These are phyloP conservation scores for Drosophila prolongata DNA, from an alignment of 2,888 invertebrate genomes.

Conservation along the genomic window DNA sequence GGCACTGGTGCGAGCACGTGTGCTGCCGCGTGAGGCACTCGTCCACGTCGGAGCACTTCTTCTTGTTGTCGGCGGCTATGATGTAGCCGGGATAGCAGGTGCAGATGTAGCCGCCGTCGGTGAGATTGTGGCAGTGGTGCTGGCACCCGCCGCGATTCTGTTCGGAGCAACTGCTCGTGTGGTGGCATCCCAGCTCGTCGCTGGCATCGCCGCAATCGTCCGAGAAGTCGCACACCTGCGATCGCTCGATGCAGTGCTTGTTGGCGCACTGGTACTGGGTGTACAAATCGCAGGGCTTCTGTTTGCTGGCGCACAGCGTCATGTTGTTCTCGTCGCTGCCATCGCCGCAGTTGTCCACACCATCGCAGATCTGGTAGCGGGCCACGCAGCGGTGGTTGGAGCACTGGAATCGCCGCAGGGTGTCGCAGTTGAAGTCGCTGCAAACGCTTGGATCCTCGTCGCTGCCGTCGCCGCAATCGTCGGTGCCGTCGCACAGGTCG, in stretches of 20 bases:
- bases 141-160: slow-evolving; percentile 92
- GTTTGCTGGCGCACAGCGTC: slow-evolving; percentile 92
- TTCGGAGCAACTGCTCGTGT: slow-evolving; percentile 87
- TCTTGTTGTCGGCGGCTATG: slow-evolving; percentile 91
- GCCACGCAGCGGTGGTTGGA: slow-evolving; percentile 94
- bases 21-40: slow-evolving; percentile 93
- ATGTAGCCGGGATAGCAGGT: slow-evolving; percentile 95
- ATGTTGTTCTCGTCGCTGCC: slow-evolving; percentile 98
- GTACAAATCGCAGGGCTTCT: slow-evolving; percentile 90
- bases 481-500: slow-evolving; percentile 96
- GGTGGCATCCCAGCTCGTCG: slow-evolving; percentile 95
- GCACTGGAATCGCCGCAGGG: slow-evolving; percentile 94
- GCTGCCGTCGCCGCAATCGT: slow-evolving; percentile 96
- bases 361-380: slow-evolving; percentile 94
- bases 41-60: slow-evolving; percentile 94
- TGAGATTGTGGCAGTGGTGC: slow-evolving; percentile 95
- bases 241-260: slow-evolving; percentile 91
- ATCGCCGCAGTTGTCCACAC: slow-evolving; percentile 96
- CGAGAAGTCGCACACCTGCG: slow-evolving; percentile 93
- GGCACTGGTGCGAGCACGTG: slow-evolving; percentile 97
- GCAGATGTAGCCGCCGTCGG: slow-evolving; percentile 94
- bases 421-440: slow-evolving; percentile 94
- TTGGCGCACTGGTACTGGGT: slow-evolving; percentile 95
- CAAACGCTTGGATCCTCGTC: slow-evolving; percentile 94
- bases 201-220: slow-evolving; percentile 96